Percentiles rank a stretch among this genome's conserved stretches.
phyloP scores from a whole-genome alignment of 2,113 vertebrate species.

The Aptenodytes forsteri region DNA sequence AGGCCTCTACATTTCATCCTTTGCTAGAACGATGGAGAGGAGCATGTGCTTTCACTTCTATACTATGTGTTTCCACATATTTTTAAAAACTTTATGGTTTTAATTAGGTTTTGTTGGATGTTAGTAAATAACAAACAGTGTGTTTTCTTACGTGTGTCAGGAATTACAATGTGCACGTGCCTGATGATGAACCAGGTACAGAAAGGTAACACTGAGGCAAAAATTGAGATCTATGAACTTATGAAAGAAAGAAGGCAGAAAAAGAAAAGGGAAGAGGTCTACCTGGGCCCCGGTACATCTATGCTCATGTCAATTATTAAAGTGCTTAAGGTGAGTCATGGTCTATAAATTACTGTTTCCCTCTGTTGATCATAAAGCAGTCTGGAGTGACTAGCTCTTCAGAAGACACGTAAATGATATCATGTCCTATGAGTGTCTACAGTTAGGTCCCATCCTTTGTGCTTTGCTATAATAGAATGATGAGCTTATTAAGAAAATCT shows the following conservation, averaged over 20 bases:
- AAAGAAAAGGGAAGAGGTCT: neutral
- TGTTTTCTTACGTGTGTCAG: neutral
- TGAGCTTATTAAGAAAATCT: neutral
- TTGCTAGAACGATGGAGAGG: neutral
- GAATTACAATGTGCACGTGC: neutral
- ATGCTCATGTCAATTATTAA: neutral
- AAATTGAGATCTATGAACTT: neutral
- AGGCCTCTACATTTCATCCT: neutral
- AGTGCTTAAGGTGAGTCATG: neutral
- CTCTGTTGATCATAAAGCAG: neutral
- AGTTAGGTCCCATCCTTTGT: neutral
- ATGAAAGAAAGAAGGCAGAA: neutral
- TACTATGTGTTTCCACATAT: neutral
- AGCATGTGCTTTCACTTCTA: neutral
- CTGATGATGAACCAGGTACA: neutral
- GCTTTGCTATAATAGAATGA: neutral
- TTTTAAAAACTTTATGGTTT: neutral
- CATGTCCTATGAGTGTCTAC: neutral
- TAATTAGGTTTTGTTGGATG: neutral
- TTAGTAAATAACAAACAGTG: neutral
- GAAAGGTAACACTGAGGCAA: neutral
- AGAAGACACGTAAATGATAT: neutral
- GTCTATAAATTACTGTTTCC: neutral
- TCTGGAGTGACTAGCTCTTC: neutral
- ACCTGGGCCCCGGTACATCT: fast-evolving